phyloP scores from a whole-genome alignment of 2,113 vertebrate species.

The Pedionomus torquatus region DNA sequence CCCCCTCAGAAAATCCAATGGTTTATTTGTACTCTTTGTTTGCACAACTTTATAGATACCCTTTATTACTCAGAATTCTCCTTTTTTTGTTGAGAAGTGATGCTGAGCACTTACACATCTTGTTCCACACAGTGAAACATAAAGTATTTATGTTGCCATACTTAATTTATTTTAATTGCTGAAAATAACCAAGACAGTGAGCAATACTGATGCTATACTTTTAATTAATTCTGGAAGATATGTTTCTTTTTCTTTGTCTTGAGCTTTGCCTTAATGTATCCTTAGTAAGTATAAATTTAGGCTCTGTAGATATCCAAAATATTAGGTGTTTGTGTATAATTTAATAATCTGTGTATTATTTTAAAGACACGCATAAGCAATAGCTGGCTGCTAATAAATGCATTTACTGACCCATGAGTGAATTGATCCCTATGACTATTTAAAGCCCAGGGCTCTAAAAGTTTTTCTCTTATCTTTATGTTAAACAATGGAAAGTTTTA shows the following conservation, averaged over 20 bases:
- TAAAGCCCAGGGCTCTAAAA: slow-evolving; percentile 73
- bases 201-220: neutral
- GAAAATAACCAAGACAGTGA: neutral
- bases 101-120: neutral
- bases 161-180: neutral
- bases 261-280: neutral
- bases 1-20: neutral
- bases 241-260: neutral
- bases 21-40: neutral
- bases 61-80: neutral
- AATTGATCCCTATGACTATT: slow-evolving; percentile 86
- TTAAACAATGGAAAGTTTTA: slow-evolving; percentile 92
- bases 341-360: slow-evolving; percentile 84
- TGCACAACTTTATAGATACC: neutral
- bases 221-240: neutral
- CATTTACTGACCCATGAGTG: slow-evolving; percentile 86
- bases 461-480: slow-evolving; percentile 78
- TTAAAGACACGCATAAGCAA: slow-evolving; percentile 78
- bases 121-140: neutral
- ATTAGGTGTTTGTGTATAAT: neutral
- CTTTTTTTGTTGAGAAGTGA: neutral
- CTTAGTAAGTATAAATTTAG: neutral
- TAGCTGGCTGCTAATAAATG: slow-evolving; percentile 79
- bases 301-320: neutral
- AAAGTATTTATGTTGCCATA: neutral